Percentiles rank a stretch among this genome's conserved stretches.
Evolutionary conservation across 2,797 vertebrate genomes (phyloP).

Genomic region (Spheniscus humboldti): DNA sequence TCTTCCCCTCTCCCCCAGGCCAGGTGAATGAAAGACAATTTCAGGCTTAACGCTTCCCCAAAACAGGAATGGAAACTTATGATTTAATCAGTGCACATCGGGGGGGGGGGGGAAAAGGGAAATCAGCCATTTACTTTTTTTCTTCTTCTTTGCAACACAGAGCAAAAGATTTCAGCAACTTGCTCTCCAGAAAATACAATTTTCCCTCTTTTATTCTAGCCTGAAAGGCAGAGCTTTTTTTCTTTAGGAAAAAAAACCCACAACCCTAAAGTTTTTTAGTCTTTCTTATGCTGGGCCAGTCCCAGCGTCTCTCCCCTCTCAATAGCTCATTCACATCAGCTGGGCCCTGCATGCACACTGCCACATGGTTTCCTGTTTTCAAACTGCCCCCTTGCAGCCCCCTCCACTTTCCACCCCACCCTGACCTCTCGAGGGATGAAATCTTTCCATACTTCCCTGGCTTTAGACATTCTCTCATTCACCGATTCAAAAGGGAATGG

Average conservation of each 20-base stretch:
- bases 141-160: neutral
- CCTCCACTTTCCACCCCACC: constrained; percentile 25
- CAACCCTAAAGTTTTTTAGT: neutral
- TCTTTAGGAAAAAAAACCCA: neutral
- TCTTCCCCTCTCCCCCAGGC: neutral
- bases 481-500: neutral
- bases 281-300: neutral
- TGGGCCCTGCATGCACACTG: constrained; percentile 29
- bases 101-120: neutral
- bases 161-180: neutral
- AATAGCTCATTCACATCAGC: constrained; percentile 63
- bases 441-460: constrained; percentile 51
- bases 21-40: constrained; percentile 18
- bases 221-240: neutral
- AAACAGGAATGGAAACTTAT: constrained; percentile 32
- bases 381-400: constrained; percentile 43
- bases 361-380: constrained; percentile 71
- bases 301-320: neutral
- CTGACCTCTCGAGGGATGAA: constrained; percentile 53
- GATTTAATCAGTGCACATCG: constrained; percentile 29
- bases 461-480: constrained; percentile 51
- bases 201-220: neutral
- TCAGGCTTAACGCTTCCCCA: neutral
- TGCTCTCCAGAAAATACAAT: neutral
- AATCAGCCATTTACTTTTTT: neutral